phyloP scores from a whole-genome alignment of 2,797 vertebrate species.

The Sorex maritimensis region DNA sequence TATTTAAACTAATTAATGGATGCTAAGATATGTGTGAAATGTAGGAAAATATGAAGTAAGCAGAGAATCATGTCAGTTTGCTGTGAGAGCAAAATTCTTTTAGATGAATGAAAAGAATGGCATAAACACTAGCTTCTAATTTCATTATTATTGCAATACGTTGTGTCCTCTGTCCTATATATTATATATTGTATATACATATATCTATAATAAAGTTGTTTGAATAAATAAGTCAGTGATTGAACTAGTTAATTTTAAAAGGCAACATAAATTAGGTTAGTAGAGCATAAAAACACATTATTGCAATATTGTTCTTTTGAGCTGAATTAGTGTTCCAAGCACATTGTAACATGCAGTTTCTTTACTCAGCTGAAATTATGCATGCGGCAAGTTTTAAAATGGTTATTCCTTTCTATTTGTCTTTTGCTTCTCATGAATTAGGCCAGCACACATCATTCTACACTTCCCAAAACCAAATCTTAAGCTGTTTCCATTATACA shows the following conservation, averaged over 20 bases:
- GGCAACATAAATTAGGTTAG: conserved; percentile 69
- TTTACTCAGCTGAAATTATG: conserved; percentile 71
- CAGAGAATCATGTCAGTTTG: not conserved
- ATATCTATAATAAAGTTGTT: conserved; percentile 18
- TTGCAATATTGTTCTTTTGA: conserved; percentile 68
- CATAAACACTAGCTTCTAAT: not conserved
- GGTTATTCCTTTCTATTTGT: conserved; percentile 62
- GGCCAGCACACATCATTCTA: conserved; percentile 72
- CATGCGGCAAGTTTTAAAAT: conserved; percentile 59
- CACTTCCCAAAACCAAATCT: conserved; percentile 79
- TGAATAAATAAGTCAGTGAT: conserved; percentile 47
- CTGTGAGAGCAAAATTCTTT: conserved; percentile 1
- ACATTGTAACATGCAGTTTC: not conserved
- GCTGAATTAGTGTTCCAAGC: conserved; percentile 56
- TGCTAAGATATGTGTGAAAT: not conserved
- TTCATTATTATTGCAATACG: not conserved
- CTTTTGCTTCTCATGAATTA: conserved; percentile 60
- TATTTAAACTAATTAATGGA: not conserved
- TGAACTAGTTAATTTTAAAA: conserved; percentile 60
- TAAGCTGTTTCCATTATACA: conserved; percentile 70
- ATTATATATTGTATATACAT: not conserved
- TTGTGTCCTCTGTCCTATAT: not conserved
- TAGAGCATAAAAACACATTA: conserved; percentile 68
- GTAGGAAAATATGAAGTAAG: not conserved
- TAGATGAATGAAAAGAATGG: not conserved